Evolutionary conservation across 2,113 vertebrate genomes (phyloP).

Genomic region (rabbit (Oryctolagus cuniculus)): mOryCun1.1 NC_091432.1:107466501-107467000

Average conservation of each 20-base stretch:
- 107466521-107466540: slow-evolving; percentile 76
- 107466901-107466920: slow-evolving; percentile 76
- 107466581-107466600: background rate
- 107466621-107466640: background rate
- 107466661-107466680: background rate
- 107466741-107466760: slow-evolving; percentile 67
- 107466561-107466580: slow-evolving; percentile 61
- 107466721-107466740: slow-evolving; percentile 56
- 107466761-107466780: slow-evolving; percentile 78
- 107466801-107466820: slow-evolving; percentile 78
- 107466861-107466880: slow-evolving; percentile 79
- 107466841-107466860: slow-evolving; percentile 76
- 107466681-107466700: background rate
- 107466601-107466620: background rate
- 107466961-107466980: slow-evolving; percentile 77
- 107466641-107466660: background rate
- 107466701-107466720: slow-evolving; percentile 28
- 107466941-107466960: slow-evolving; percentile 66
- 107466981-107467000: slow-evolving; percentile 89
- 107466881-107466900: slow-evolving; percentile 84
- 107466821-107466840: slow-evolving; percentile 69
- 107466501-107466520: slow-evolving; percentile 82
- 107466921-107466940: slow-evolving; percentile 78
- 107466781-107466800: slow-evolving; percentile 76
- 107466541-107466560: slow-evolving; percentile 71